Evolutionary conservation across 2,113 vertebrate species (phyloP).

Genomic region (Catharus fuscescens): DNA sequence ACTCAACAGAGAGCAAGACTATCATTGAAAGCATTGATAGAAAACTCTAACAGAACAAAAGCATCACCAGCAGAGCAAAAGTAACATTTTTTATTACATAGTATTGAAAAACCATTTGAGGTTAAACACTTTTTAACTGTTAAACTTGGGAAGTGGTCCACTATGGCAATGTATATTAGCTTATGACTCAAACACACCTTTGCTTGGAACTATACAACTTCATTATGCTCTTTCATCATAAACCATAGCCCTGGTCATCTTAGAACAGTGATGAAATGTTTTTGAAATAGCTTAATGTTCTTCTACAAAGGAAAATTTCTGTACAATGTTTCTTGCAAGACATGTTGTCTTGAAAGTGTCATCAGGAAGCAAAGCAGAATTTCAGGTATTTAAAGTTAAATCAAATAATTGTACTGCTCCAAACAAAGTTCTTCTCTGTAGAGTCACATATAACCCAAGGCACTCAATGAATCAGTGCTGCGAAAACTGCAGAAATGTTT

Average conservation of each 20-base stretch:
- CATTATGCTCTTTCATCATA: fast-evolving
- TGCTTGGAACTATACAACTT: background rate
- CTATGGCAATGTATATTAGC: background rate
- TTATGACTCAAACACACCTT: background rate
- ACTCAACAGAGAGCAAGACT: background rate
- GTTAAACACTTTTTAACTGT: background rate
- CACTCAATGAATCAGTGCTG: background rate
- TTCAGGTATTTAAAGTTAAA: background rate
- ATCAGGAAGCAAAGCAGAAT: background rate
- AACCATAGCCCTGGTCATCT: background rate
- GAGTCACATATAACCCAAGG: background rate
- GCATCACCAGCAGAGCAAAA: background rate
- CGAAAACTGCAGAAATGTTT: background rate
- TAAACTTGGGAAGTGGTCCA: background rate
- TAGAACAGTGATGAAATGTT: background rate
- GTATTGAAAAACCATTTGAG: background rate
- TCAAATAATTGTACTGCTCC: background rate
- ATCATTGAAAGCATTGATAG: background rate
- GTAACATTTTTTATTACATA: background rate
- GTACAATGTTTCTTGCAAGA: background rate
- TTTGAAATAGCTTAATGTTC: background rate
- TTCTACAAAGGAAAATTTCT: background rate
- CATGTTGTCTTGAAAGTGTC: background rate
- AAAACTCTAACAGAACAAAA: background rate
- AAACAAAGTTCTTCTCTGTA: background rate